phyloP scores from a whole-genome alignment of 2,888 invertebrate species.

The Nephrotoma appendiculata region DNA sequence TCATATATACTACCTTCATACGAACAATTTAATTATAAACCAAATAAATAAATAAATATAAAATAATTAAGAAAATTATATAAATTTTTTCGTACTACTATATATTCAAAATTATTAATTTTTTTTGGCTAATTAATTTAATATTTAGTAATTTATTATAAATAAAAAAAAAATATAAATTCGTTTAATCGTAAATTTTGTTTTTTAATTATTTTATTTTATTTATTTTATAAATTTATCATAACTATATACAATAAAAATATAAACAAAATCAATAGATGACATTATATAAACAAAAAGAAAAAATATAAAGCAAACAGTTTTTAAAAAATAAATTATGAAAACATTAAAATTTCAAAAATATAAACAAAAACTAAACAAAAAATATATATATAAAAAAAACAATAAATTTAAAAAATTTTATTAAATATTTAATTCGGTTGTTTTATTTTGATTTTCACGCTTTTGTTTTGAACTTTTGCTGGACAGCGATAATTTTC shows the following conservation, averaged over 20 bases:
- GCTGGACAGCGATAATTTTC: too few relatives aligned
- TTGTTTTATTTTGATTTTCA: background rate
- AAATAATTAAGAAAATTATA: background rate
- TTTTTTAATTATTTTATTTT: background rate
- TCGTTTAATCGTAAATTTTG: background rate
- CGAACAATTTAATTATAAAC: background rate
- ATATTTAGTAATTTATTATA: background rate
- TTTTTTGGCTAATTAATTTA: background rate
- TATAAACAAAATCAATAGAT: background rate
- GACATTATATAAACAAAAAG: background rate
- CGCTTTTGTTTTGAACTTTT: too few relatives aligned
- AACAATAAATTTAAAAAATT: background rate
- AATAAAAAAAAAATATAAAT: background rate
- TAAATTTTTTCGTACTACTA: background rate
- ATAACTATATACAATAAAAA: background rate
- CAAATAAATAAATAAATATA: background rate
- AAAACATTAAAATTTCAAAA: background rate
- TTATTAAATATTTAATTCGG: background rate
- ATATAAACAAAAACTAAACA: background rate
- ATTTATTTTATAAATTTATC: background rate
- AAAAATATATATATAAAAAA: background rate
- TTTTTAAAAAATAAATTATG: background rate
- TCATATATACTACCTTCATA: background rate
- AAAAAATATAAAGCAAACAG: background rate
- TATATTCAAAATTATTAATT: background rate